phyloP scores from a whole-genome alignment of 1,140 invertebrate genomes.

The Coenobita brevimanus region DNA sequence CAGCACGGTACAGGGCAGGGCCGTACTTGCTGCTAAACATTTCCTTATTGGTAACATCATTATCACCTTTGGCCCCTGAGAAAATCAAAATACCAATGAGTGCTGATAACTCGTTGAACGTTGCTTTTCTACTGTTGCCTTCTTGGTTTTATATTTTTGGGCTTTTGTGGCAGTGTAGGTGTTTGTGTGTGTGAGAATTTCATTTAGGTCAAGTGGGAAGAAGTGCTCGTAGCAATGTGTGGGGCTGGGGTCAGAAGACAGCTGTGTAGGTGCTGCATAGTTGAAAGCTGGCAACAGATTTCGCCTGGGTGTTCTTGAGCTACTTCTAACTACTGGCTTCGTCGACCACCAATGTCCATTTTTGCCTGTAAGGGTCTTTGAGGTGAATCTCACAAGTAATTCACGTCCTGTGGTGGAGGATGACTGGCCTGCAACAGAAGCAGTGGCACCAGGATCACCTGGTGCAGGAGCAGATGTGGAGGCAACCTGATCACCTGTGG shows the following conservation, averaged over 20 bases:
- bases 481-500: too few relatives aligned
- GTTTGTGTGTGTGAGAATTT: conserved; percentile 20
- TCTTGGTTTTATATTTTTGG: conserved; percentile 21
- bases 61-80: conserved; percentile 3
- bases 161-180: not conserved
- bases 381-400: conserved; percentile 19
- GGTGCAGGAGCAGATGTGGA: not conserved
- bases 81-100: not conserved
- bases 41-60: not conserved
- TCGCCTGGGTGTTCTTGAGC: conserved; percentile 9
- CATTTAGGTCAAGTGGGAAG: conserved; percentile 4
- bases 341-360: conserved; percentile 16
- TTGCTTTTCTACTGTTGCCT: conserved; percentile 23
- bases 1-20: not conserved
- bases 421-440: not conserved
- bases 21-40: conserved; percentile 1
- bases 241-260: not conserved
- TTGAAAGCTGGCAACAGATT: too few relatives aligned
- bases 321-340: conserved; percentile 16
- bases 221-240: not conserved
- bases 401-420: conserved; percentile 10
- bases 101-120: conserved; percentile 3
- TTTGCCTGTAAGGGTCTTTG: conserved; percentile 22
- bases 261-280: not conserved
- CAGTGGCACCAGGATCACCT: not conserved